Percentiles rank a stretch among this genome's conserved stretches.
phyloP scores from a whole-genome alignment of 2,888 invertebrate genomes.

The Teleiodes luculella region DNA sequence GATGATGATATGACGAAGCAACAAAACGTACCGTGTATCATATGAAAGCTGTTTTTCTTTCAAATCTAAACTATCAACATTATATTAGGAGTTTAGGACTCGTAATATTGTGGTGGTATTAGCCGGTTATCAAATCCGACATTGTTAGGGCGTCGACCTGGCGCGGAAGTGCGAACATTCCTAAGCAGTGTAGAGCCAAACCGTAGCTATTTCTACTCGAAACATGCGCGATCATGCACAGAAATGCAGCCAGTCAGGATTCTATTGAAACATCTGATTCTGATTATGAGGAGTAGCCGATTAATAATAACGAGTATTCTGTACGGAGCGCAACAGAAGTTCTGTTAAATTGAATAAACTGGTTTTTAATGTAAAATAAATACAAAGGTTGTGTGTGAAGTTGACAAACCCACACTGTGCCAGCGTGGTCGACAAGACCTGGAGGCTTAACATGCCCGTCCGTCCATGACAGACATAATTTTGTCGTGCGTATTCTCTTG shows the following conservation, averaged over 20 bases:
- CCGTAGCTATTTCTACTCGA: conserved; percentile 5
- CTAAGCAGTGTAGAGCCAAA: not conserved
- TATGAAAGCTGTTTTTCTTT: too few relatives aligned
- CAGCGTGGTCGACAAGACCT: too few relatives aligned
- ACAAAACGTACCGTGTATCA: too few relatives aligned
- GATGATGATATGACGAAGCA: too few relatives aligned
- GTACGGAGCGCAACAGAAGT: not conserved
- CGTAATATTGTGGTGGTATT: not conserved
- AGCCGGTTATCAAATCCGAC: not conserved
- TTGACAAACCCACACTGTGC: too few relatives aligned
- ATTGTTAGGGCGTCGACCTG: conserved; percentile 4
- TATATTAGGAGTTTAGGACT: not conserved
- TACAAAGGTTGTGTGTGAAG: too few relatives aligned
- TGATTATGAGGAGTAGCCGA: conserved; percentile 2
- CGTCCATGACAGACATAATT: too few relatives aligned
- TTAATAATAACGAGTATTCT: conserved; percentile 11
- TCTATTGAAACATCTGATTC: conserved; percentile 8
- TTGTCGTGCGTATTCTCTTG: too few relatives aligned
- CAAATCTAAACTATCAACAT: too few relatives aligned
- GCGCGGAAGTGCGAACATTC: conserved; percentile 11
- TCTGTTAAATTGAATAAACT: not conserved
- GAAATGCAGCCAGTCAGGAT: not conserved
- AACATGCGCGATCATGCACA: not conserved
- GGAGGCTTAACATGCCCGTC: too few relatives aligned
- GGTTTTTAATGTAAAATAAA: too few relatives aligned